These are phyloP conservation scores for Crypturellus tataupa DNA, from an alignment of 2,797 vertebrate genomes.

Conservation along the genomic window DNA sequence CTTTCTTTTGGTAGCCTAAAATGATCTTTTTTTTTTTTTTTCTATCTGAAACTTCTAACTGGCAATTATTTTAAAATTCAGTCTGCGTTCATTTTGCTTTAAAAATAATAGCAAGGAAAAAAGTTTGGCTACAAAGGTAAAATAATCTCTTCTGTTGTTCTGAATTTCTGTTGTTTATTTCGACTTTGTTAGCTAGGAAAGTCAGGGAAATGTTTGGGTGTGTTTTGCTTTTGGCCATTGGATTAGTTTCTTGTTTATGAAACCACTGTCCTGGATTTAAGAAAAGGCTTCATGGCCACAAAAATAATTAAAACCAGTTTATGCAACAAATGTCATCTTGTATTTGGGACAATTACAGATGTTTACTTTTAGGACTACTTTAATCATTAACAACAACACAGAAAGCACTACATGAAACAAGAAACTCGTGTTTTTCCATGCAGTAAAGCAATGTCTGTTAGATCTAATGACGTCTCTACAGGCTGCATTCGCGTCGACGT, in stretches of 20 bases:
- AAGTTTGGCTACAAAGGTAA: not conserved
- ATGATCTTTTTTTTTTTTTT: not conserved
- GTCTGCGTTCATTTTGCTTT: not conserved
- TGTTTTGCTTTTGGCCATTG: conserved; percentile 64
- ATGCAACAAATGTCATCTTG: conserved; percentile 59
- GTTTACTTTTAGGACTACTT: conserved; percentile 73
- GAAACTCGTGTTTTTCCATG: conserved; percentile 31
- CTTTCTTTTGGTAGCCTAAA: not conserved
- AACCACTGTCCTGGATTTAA: conserved; percentile 70
- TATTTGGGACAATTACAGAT: conserved; percentile 71
- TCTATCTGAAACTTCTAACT: not conserved
- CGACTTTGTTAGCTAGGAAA: conserved; percentile 43
- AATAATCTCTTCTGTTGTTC: not conserved
- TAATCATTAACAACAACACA: conserved; percentile 70
- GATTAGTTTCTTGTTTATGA: conserved; percentile 72
- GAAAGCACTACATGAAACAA: conserved; percentile 50
- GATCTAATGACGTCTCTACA: not conserved
- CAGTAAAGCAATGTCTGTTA: conserved; percentile 1
- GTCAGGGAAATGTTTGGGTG: conserved; percentile 52
- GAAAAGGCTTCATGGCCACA: conserved; percentile 60
- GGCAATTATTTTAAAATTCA: not conserved
- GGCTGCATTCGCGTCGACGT: not conserved
- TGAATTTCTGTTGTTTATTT: conserved; percentile 50
- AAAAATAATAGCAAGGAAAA: conserved; percentile 7
- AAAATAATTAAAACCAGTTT: conserved; percentile 72